Evolutionary conservation across 2,888 invertebrate genomes (phyloP), one percentile per base, ranked within the genome.

Genomic region (Leptogaster cylindrica): DNA sequence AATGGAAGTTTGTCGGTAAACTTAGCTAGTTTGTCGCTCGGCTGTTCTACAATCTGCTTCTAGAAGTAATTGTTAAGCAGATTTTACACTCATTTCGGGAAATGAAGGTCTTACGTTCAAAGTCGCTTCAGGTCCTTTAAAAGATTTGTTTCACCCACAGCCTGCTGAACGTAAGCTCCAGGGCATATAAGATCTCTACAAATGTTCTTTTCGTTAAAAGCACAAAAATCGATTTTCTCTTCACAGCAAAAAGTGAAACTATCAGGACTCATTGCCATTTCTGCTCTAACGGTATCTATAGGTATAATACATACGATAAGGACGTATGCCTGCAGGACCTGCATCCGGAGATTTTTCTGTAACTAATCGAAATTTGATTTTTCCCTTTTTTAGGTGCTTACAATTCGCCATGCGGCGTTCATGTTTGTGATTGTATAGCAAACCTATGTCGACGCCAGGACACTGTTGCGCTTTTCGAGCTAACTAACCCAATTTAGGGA

Each of bases 71-170:
- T 52, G 20, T 52, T 33, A 52, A 52, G 52, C 31, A 52, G 31
- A 52, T 52, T 52, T 52, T 33, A 52, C 52, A 16, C 52, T 33
- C 52, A 52, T 52, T 52, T 52, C 52, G 33, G 52, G 18, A 52
- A 52, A 52, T 52, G 52, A 52, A 52, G 31, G 31, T 31, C 52
- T 52, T 52, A 52, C 14, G 52, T 20, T 52, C 52, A 52, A 52
- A 52, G 52, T 10, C n/a, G n/a, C 36, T 10, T 3, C n/a, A 36
- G 10, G 12, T 10, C 14, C 36, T 10, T 36, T 14, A 36, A 36
- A 36, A 14, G 52, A 52, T 52, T 52, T 33, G 31, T 31, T 52
- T 18, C 52, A 27, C 20, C 33, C 31, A 33, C 16, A 8, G 14
- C n/a, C n/a, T n/a, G n/a, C 33, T 14, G 3, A 8, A 52, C n/a